phyloP scores from a whole-genome alignment of 2,888 invertebrate genomes.

The Metopia argyrocephala region DNA sequence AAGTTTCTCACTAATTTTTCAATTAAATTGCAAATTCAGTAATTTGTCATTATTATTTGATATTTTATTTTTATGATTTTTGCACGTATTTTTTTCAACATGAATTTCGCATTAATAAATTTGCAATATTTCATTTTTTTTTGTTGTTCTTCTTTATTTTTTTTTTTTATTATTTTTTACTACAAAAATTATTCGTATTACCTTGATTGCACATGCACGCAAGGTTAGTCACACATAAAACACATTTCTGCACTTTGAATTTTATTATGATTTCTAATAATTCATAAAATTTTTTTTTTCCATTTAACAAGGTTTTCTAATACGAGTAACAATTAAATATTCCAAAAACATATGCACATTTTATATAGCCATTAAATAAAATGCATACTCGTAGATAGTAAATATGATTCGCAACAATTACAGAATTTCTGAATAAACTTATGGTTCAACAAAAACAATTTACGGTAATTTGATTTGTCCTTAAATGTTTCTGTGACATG shows the following conservation, averaged over 20 bases:
- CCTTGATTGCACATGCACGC: constrained; percentile 53
- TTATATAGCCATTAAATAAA: neutral
- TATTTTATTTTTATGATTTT: constrained; percentile 52
- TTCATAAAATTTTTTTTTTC: constrained; percentile 5
- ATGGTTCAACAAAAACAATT: too few species aligned
- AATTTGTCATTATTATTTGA: constrained; percentile 56
- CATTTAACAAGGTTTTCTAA: constrained; percentile 39
- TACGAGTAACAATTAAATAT: constrained; percentile 3
- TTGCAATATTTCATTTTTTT: constrained; percentile 48
- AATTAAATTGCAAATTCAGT: constrained; percentile 63
- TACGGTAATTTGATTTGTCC: too few species aligned
- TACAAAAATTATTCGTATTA: constrained; percentile 39
- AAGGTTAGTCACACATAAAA: constrained; percentile 38
- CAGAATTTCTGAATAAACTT: too few species aligned
- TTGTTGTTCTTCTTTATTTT: constrained; percentile 3
- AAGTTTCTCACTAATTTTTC: constrained; percentile 23
- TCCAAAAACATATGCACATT: neutral
- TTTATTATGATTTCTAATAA: constrained; percentile 48
- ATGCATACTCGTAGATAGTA: neutral
- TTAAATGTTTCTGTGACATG: too few species aligned
- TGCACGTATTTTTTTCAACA: constrained; percentile 56
- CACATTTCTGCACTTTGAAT: constrained; percentile 23
- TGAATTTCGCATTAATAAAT: constrained; percentile 55
- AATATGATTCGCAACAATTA: too few species aligned
- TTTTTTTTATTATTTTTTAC: too few species aligned